A percentile compares a stretch with the other conserved stretches of the same genome.
Conservation (phyloP, 1,140 invertebrate species). For the Anadara kagoshimensis region DNA sequence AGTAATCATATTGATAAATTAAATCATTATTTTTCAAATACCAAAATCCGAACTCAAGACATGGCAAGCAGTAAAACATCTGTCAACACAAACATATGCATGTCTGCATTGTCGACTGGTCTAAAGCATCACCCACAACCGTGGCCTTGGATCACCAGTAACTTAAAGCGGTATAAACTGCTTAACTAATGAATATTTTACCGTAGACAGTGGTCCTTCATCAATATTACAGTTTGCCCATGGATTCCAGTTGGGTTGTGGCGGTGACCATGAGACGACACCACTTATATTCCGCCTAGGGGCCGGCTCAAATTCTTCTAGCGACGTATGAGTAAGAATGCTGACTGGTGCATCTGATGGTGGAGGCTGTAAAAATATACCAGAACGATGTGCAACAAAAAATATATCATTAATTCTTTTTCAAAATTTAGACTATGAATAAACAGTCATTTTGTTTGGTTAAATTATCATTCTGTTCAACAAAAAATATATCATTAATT, state of each 20-base stretch:
- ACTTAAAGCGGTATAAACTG: no score
- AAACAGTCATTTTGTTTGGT: background rate
- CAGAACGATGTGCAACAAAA: background rate
- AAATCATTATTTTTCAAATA: no score
- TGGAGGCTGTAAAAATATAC: slow-evolving; percentile 7
- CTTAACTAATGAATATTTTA: slow-evolving; percentile 53
- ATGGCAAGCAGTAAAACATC: no score
- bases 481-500: no score
- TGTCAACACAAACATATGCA: no score
- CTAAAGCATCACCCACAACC: no score
- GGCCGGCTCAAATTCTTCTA: slow-evolving; percentile 78
- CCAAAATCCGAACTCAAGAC: no score
- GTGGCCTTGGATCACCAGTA: no score
- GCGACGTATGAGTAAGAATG: slow-evolving; percentile 52
- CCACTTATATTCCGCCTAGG: slow-evolving; percentile 78
- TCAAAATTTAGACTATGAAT: background rate
- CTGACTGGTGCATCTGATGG: slow-evolving; percentile 34
- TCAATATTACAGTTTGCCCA: slow-evolving; percentile 97
- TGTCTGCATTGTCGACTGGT: no score
- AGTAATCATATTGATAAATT: no score
- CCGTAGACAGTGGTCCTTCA: slow-evolving; percentile 88
- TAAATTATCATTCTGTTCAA: background rate
- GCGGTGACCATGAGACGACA: slow-evolving; percentile 96
- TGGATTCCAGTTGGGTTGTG: slow-evolving; percentile 95
- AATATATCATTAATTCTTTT: background rate